Percentiles rank a stretch among this genome's conserved stretches.
These are phyloP conservation scores for Pyrrhura leucotis DNA, from an alignment of 2,797 vertebrate genomes.

Conservation along the genomic window DNA sequence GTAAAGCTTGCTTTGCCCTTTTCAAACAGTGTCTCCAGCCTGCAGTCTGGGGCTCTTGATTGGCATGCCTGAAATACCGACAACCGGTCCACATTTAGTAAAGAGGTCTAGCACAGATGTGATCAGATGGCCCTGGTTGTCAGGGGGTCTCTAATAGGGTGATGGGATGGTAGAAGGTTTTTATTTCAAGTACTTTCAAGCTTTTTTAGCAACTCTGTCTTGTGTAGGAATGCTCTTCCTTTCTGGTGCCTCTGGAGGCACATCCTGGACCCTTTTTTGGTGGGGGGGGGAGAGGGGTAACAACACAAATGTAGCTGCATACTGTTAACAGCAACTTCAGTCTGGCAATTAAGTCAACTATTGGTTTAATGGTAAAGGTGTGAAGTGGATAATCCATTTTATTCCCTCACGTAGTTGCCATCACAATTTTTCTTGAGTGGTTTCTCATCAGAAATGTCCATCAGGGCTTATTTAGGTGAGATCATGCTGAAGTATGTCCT, in stretches of 20 bases:
- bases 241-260: not conserved
- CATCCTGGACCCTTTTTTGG: not conserved
- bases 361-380: not conserved
- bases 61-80: not conserved
- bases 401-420: not conserved
- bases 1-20: not conserved
- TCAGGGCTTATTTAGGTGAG: not conserved
- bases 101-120: not conserved
- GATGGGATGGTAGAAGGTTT: not conserved
- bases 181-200: not conserved
- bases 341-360: not conserved
- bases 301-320: not conserved
- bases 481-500: not conserved
- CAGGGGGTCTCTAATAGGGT: not conserved
- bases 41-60: not conserved
- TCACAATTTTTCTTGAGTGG: not conserved
- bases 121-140: not conserved
- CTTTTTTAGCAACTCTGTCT: not conserved
- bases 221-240: not conserved
- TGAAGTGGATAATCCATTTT: not conserved
- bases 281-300: no score
- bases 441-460: not conserved
- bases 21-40: not conserved
- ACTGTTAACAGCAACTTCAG: not conserved
- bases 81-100: fast-evolving